These are phyloP conservation scores for Drosophila saltans DNA, from an alignment of 1,140 invertebrate genomes.

Conservation along the genomic window DNA sequence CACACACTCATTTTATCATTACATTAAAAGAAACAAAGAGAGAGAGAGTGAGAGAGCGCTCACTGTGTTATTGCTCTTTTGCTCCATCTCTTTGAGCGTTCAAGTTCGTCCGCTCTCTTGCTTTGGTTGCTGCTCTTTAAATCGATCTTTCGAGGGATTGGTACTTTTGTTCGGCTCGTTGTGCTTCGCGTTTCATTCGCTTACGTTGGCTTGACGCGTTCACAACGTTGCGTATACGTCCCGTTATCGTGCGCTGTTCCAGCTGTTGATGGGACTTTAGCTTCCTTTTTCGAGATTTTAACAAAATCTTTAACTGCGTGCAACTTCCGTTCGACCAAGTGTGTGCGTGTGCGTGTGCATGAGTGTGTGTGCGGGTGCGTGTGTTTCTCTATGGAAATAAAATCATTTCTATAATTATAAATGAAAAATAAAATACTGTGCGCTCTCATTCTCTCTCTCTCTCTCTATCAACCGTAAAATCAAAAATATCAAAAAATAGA, in stretches of 20 bases:
- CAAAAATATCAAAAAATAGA: conserved; percentile 41
- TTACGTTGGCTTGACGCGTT: conserved; percentile 62
- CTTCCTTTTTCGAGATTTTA: conserved; percentile 13
- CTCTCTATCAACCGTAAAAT: conserved; percentile 24
- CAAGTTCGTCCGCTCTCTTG: neutral
- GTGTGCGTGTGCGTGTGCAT: conserved; percentile 16
- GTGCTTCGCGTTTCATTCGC: conserved; percentile 52
- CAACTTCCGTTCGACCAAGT: conserved; percentile 31
- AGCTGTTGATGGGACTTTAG: neutral
- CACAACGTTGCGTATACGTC: conserved; percentile 69
- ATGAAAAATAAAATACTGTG: conserved; percentile 49
- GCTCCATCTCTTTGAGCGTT: neutral
- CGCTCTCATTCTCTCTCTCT: neutral
- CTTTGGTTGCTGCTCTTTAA: conserved; percentile 14
- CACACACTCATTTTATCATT: neutral
- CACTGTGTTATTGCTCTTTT: neutral
- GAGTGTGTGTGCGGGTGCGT: conserved; percentile 10
- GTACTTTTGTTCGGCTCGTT: conserved; percentile 60
- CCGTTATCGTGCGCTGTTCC: conserved; percentile 19
- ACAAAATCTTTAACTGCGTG: conserved; percentile 29
- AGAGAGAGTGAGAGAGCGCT: neutral
- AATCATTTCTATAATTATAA: conserved; percentile 79
- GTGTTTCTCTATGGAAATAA: conserved; percentile 39
- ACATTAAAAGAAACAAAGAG: conserved; percentile 15
- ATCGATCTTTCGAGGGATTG: conserved; percentile 11